Evolutionary conservation across 2,888 invertebrate genomes (phyloP).

Genomic region (Strigamia maritima): DNA sequence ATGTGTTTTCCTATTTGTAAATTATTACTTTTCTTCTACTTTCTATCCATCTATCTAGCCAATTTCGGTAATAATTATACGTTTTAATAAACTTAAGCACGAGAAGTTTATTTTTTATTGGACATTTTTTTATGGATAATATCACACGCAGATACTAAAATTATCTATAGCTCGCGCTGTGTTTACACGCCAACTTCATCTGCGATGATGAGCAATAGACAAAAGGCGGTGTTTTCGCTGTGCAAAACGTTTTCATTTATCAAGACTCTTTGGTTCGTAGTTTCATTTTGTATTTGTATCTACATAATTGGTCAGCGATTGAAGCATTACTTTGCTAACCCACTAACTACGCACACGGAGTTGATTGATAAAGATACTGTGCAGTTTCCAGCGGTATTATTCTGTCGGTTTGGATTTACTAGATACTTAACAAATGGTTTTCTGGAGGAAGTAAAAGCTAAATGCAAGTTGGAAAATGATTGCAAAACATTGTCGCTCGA

Average conservation of each 20-base stretch:
- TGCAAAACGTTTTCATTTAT: background rate
- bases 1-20: too few relatives aligned
- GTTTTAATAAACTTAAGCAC: too few relatives aligned
- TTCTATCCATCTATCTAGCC: too few relatives aligned
- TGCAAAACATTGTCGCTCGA: background rate
- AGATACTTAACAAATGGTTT: background rate
- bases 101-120: too few relatives aligned
- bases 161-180: too few relatives aligned
- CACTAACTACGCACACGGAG: background rate
- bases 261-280: background rate
- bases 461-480: background rate
- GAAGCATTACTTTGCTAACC: background rate
- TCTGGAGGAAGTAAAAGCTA: background rate
- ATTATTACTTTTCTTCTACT: too few relatives aligned
- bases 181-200: too few relatives aligned
- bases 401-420: background rate
- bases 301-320: background rate
- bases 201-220: background rate
- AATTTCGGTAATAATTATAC: too few relatives aligned
- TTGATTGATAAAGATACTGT: background rate
- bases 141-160: too few relatives aligned
- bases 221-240: background rate
- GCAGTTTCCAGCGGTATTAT: background rate
- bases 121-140: too few relatives aligned
- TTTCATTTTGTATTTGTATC: background rate